Percentiles rank a stretch among this genome's conserved stretches.
Conservation (phyloP, 1,140 invertebrate species). For the Aleiodes sp. region DNA sequence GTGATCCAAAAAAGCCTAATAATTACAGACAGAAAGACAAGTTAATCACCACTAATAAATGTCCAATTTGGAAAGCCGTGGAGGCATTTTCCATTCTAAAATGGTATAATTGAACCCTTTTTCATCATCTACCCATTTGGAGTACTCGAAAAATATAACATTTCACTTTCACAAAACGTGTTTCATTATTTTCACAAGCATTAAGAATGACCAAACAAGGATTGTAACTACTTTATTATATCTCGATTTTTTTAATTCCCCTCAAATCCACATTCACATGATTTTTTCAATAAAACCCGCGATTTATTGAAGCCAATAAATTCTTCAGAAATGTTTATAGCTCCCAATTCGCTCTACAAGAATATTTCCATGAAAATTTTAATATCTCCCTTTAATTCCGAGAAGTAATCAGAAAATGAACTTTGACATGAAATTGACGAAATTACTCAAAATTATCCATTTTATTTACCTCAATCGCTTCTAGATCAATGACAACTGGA, state of each 20-base stretch:
- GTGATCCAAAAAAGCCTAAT: too few species aligned
- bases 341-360: too few species aligned
- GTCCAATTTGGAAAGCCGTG: neutral
- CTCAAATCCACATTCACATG: too few species aligned
- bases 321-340: too few species aligned
- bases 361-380: too few species aligned
- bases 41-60: neutral
- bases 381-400: too few species aligned
- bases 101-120: neutral
- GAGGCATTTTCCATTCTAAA: neutral
- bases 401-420: too few species aligned
- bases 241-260: too few species aligned
- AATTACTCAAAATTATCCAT: neutral
- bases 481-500: constrained; percentile 77
- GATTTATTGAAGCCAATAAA: too few species aligned
- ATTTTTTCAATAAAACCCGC: too few species aligned
- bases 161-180: neutral
- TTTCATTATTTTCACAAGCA: neutral
- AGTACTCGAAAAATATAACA: neutral
- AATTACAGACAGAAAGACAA: neutral
- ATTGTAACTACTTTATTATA: too few species aligned
- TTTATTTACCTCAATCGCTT: constrained; percentile 57
- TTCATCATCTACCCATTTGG: neutral
- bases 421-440: neutral
- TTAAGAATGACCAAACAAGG: neutral